phyloP scores from a whole-genome alignment of 1,140 invertebrate genomes.

The Drosophila rhopaloa region DNA sequence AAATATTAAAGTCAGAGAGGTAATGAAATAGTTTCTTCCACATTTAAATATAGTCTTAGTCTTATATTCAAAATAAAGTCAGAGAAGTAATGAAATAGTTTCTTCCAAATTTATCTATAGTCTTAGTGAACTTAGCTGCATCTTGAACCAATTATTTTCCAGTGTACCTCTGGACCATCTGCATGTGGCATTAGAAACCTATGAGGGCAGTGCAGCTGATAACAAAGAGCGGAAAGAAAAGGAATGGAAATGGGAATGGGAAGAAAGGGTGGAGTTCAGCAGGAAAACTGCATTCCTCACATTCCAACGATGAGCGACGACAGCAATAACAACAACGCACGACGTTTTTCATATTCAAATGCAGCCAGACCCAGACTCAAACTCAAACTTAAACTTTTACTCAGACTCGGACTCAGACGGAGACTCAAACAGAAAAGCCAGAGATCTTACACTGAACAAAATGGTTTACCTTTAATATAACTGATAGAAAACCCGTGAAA shows the following conservation, averaged over 20 bases:
- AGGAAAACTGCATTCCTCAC: conserved; percentile 66
- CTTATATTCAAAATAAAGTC: no score
- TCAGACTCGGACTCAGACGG: conserved; percentile 21
- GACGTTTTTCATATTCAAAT: conserved; percentile 78
- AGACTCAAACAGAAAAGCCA: conserved; percentile 30
- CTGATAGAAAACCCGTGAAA: not conserved
- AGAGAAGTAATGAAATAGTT: no score
- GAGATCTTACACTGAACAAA: not conserved
- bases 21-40: no score
- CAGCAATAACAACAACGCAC: conserved; percentile 46
- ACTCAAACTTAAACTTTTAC: conserved; percentile 28
- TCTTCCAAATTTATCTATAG: no score
- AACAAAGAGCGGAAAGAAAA: conserved; percentile 47
- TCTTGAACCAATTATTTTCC: not conserved
- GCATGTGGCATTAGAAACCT: conserved; percentile 35
- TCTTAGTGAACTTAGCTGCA: no score
- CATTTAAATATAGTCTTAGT: no score
- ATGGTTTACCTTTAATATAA: not conserved
- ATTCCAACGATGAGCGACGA: conserved; percentile 56
- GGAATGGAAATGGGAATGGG: not conserved
- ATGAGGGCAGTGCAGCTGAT: conserved; percentile 47
- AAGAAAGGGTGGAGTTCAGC: conserved; percentile 7
- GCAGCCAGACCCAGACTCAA: conserved; percentile 53
- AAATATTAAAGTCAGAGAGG: no score
- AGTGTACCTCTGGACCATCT: conserved; percentile 10